Percentiles rank a stretch among this genome's conserved stretches.
Evolutionary conservation across 1,140 invertebrate genomes (phyloP).

Genomic region (Pseudomyrmex cubaensis): DNA sequence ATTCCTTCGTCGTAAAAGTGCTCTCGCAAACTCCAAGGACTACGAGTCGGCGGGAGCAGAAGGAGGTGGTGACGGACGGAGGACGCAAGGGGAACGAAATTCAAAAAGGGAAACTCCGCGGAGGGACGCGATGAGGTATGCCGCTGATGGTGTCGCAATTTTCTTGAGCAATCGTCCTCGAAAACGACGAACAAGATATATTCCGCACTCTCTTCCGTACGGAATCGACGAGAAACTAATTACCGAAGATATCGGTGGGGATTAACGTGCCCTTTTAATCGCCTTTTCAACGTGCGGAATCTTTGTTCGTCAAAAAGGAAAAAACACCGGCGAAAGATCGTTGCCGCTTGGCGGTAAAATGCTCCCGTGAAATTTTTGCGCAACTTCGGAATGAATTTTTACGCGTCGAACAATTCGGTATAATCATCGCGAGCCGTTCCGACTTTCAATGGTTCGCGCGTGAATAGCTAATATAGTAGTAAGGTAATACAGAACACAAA

Average conservation of each 20-base stretch:
- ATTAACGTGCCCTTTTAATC: background rate
- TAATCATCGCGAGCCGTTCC: background rate
- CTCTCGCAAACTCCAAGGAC: constrained; percentile 63
- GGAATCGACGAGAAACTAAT: background rate
- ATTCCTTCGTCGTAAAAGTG: constrained; percentile 73
- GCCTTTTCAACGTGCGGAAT: background rate
- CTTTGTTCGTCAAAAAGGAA: background rate
- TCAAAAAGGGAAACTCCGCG: constrained; percentile 70
- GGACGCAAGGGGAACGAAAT: constrained; percentile 54
- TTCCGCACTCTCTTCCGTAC: background rate
- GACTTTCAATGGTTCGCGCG: background rate
- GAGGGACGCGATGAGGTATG: constrained; percentile 47
- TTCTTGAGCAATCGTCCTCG: constrained; percentile 65
- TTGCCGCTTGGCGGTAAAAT: too few species aligned
- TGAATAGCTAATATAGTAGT: background rate
- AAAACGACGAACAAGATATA: background rate
- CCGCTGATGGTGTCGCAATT: constrained; percentile 70
- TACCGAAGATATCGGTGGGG: background rate
- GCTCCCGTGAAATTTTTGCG: background rate
- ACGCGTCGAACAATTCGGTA: background rate
- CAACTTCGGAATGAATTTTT: background rate
- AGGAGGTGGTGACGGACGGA: constrained; percentile 24
- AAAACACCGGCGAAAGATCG: background rate
- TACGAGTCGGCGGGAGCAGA: constrained; percentile 59
- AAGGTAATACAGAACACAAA: constrained; percentile 9